A percentile compares a stretch with the other conserved stretches of the same genome.
These are phyloP conservation scores for Vireo griseus DNA, from an alignment of 2,797 vertebrate genomes.

Conservation along the genomic window DNA sequence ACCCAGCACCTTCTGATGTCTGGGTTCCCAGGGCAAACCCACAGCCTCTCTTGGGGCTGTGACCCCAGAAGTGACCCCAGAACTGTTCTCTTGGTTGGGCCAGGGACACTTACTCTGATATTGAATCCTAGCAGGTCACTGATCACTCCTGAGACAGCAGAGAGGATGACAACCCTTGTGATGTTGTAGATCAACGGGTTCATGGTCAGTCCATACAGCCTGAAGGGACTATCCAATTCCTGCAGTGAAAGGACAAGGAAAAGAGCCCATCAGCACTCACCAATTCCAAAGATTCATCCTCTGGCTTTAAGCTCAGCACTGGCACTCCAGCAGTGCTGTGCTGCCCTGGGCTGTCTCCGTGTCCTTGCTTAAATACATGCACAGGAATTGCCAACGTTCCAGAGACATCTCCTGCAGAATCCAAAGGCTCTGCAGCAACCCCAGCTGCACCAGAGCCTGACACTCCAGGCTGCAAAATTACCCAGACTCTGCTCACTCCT, in stretches of 20 bases:
- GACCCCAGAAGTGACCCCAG: not conserved
- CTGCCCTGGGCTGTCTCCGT: not conserved
- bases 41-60: not conserved
- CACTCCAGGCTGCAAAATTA: not conserved
- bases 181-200: conserved; percentile 98
- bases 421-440: not conserved
- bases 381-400: not conserved
- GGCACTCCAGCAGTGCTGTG: not conserved
- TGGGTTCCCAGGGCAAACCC: not conserved
- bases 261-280: not conserved
- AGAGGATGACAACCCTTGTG: conserved; percentile 94
- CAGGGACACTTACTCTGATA: conserved; percentile 84
- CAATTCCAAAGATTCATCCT: not conserved
- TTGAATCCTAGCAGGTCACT: conserved; percentile 97
- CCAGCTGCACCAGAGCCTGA: not conserved
- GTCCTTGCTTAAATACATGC: accelerated
- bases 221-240: conserved; percentile 94
- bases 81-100: not conserved
- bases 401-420: not conserved
- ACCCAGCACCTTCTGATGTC: accelerated
- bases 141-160: conserved; percentile 93
- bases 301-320: not conserved
- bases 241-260: conserved; percentile 43
- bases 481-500: not conserved
- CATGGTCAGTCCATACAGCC: conserved; percentile 93